phyloP scores from a whole-genome alignment of 2,113 vertebrate species.

The Malaclemys terrapin region DNA sequence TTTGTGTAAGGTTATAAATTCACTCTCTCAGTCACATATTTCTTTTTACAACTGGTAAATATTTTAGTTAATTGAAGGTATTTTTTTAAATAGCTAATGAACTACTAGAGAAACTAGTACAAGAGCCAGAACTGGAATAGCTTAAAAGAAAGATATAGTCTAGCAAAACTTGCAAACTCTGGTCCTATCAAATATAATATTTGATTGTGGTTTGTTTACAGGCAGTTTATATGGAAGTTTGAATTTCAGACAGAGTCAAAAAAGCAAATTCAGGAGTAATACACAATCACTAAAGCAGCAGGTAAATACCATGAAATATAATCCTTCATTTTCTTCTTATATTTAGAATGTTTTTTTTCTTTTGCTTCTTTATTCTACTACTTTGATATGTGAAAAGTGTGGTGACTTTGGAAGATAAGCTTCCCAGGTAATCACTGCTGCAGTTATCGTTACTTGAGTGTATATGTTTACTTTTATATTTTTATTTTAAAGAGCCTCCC shows the following conservation, averaged over 20 bases:
- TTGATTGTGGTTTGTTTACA: not conserved
- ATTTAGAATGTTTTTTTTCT: not conserved
- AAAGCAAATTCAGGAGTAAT: not conserved
- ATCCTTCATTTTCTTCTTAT: not conserved
- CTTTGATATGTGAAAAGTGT: not conserved
- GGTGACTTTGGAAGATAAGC: not conserved
- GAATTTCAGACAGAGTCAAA: fast-evolving
- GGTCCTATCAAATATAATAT: not conserved
- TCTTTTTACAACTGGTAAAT: not conserved
- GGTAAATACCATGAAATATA: not conserved
- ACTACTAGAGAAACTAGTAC: not conserved
- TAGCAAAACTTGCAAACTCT: not conserved
- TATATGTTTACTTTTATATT: not conserved
- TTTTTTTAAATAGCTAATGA: not conserved
- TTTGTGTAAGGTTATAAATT: slow-evolving; percentile 17
- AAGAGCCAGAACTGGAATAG: not conserved
- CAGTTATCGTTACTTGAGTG: not conserved
- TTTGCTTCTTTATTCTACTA: not conserved
- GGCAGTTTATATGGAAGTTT: not conserved
- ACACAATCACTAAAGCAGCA: not conserved
- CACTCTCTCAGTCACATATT: not conserved
- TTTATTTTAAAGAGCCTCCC: not conserved
- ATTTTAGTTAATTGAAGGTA: not conserved
- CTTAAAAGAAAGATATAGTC: not conserved
- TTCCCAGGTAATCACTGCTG: not conserved